Percentiles rank a stretch among this genome's conserved stretches.
These are phyloP conservation scores for Microctenopoma lineatum DNA, from an alignment of 2,797 vertebrate species.

Conservation along the genomic window DNA sequence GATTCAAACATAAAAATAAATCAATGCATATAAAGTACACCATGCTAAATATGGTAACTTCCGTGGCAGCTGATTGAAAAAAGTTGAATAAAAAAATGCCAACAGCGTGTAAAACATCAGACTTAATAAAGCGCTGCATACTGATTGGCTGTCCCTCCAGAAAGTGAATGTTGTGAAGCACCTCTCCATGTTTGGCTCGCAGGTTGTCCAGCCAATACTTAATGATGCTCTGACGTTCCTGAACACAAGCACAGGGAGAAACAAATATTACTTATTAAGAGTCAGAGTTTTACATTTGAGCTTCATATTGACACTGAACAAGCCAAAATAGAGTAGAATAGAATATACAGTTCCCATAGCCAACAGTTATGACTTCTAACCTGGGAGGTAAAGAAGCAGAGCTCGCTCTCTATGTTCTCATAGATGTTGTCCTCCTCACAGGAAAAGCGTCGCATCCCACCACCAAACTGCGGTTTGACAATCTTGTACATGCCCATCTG, in stretches of 20 bases:
- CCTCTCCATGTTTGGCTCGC: constrained; percentile 91
- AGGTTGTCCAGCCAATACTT: constrained; percentile 94
- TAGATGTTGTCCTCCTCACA: constrained; percentile 96
- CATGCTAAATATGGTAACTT: background rate
- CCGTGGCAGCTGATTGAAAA: background rate
- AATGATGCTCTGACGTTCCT: constrained; percentile 96
- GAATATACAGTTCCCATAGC: background rate
- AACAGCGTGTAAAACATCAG: background rate
- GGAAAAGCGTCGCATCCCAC: constrained; percentile 89
- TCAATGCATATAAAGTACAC: background rate
- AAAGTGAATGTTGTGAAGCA: constrained; percentile 93
- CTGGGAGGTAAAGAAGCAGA: constrained; percentile 94
- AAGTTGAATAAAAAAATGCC: background rate
- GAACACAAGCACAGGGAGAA: constrained; percentile 5
- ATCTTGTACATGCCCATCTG: constrained; percentile 91
- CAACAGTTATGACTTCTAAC: constrained; percentile 71
- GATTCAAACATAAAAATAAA: background rate
- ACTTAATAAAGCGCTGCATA: constrained; percentile 70
- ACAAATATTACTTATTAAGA: background rate
- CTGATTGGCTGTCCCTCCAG: constrained; percentile 95
- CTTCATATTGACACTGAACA: background rate
- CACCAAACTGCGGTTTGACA: constrained; percentile 91
- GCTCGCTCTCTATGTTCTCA: constrained; percentile 92
- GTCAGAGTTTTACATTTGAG: background rate
- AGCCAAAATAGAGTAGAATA: background rate